These are phyloP conservation scores for Parapristionchus giblindavisi DNA, from an alignment of 2,888 invertebrate genomes.

Conservation along the genomic window DNA sequence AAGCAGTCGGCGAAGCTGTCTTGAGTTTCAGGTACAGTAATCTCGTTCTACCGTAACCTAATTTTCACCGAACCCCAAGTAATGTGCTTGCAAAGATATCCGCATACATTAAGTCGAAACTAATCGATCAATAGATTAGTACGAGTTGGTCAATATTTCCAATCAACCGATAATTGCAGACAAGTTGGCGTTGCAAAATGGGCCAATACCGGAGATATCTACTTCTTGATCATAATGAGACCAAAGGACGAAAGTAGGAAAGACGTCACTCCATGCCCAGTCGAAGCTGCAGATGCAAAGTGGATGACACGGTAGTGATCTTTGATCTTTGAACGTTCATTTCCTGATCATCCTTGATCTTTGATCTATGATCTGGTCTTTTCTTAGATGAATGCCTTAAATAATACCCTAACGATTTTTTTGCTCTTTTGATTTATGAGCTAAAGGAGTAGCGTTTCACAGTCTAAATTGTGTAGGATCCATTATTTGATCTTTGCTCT, in stretches of 20 bases:
- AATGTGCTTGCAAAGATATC: no score
- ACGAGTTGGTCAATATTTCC: constrained; percentile 10
- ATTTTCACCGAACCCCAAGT: no score
- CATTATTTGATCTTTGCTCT: no score
- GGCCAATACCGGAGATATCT: constrained; percentile 45
- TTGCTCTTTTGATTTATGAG: no score
- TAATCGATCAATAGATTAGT: no score
- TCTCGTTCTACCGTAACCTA: background rate
- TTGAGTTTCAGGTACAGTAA: constrained; percentile 45
- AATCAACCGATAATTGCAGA: constrained; percentile 38
- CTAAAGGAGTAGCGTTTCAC: no score
- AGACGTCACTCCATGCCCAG: constrained; percentile 40
- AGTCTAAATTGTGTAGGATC: no score
- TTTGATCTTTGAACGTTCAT: background rate
- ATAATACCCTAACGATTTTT: background rate
- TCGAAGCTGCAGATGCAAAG: constrained; percentile 45
- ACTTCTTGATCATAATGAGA: constrained; percentile 51
- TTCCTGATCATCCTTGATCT: background rate
- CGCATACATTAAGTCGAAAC: no score
- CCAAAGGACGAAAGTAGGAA: constrained; percentile 47
- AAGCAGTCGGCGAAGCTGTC: constrained; percentile 41
- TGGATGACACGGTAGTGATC: constrained; percentile 44
- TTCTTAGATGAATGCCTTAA: background rate
- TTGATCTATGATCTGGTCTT: background rate
- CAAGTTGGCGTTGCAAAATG: constrained; percentile 40